Base-by-base conservation (phyloP, 2,113 vertebrate species). In the Chlorodrepanis virens region DNA sequence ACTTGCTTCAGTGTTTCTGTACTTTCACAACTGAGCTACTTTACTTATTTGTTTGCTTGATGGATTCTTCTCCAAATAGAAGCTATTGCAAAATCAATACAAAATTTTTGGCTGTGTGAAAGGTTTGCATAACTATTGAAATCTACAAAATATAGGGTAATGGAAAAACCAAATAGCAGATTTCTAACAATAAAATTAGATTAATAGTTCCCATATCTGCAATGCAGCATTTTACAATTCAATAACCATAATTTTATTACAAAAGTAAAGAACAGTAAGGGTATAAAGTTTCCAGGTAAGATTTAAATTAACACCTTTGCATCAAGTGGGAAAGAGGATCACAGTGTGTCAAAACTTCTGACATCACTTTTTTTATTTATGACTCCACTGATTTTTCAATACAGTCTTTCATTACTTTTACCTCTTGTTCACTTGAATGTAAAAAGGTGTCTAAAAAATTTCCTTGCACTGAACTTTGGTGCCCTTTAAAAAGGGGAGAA, bases 31-130 rank as follows among this genome's bases (percentile, higher is more conserved):
- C 12, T 53, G 39, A 95, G 24, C 18, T 83, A 44, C 40, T 79
- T 65, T 35, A 42, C 35, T 78, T 80, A 65, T 65, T 92, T 90
- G 19, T 83, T 68, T 94, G 25, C 40, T 45, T 86, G 90, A 75
- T 68, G 89, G 35, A 77, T 95, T 92, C 22, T 65, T 13, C 25
- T 92, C 37, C 16, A 74, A 83, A 49, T 57, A 49, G 42, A 76
- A 64, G 18, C 15, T 88, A 80, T 65, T 95, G 39, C 45, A 93
- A 94, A 96, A 93, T 89, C 93, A 94, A 59, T 70, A 83, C 29
- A 21, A 94, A 86, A 86, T 75, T 83, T 83, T 65, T 24, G 40
- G 25, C 31, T 72, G 7, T n/a, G 11, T 81, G 60, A 78, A 80
- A 63, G 67, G 33, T 76, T 76, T 92, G 59, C 37, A 4, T 72